Evolutionary conservation across 2,113 vertebrate genomes (phyloP).

Genomic region (Corythaixoides concolor): DNA sequence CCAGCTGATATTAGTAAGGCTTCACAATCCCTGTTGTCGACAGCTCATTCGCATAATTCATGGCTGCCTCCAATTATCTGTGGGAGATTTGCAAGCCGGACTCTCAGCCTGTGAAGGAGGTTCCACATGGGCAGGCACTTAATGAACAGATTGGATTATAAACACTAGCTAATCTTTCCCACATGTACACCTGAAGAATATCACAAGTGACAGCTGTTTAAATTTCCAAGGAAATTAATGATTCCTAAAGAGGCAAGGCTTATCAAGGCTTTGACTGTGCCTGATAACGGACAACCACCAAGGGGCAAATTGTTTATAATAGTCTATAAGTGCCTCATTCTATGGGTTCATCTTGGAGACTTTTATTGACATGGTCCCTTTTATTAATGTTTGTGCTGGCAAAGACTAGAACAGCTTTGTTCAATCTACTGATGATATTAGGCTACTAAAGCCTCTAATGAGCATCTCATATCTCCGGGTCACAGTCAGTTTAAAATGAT

Average conservation of each 20-base stretch:
- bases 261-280: constrained; percentile 73
- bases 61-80: constrained; percentile 79
- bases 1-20: constrained; percentile 79
- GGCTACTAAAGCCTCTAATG: constrained; percentile 68
- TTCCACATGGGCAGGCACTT: constrained; percentile 76
- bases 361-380: constrained; percentile 70
- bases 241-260: constrained; percentile 79
- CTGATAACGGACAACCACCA: constrained; percentile 75
- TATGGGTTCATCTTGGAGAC: constrained; percentile 63
- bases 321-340: constrained; percentile 72
- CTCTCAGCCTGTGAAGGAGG: constrained; percentile 63
- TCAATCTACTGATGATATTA: constrained; percentile 68
- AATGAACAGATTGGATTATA: constrained; percentile 80
- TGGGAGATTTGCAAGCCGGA: constrained; percentile 70
- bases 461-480: constrained; percentile 61
- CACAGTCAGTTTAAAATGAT: constrained; percentile 63
- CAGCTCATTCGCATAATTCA: constrained; percentile 72
- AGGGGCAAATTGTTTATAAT: constrained; percentile 79
- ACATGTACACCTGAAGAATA: constrained; percentile 82
- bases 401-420: constrained; percentile 40
- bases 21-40: constrained; percentile 68
- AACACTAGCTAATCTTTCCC: constrained; percentile 84
- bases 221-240: constrained; percentile 83
- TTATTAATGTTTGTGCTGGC: constrained; percentile 71
- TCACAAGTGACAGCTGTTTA: constrained; percentile 87